Percentiles rank a stretch among this genome's conserved stretches.
Evolutionary conservation across 2,797 vertebrate species (phyloP).

Genomic region (Rhinogobio ventralis): DNA sequence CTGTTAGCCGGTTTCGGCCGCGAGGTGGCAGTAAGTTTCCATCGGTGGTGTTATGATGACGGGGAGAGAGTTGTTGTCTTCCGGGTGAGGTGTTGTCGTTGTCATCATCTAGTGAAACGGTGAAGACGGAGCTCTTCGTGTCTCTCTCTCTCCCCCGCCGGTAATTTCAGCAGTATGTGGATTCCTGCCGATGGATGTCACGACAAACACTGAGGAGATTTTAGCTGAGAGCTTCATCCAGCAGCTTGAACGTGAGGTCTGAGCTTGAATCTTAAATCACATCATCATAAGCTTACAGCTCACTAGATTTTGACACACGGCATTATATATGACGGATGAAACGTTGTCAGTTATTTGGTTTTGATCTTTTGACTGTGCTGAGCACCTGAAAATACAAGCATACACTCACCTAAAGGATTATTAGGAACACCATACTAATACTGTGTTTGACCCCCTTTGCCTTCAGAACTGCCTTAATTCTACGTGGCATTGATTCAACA

Average conservation of each 20-base stretch:
- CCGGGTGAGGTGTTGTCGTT: slow-evolving; percentile 11
- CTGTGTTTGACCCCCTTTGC: too few relatives aligned
- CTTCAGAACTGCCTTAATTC: too few relatives aligned
- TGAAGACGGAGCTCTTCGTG: neutral
- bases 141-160: neutral
- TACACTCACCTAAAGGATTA: too few relatives aligned
- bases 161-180: slow-evolving; percentile 11
- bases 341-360: neutral
- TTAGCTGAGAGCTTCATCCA: slow-evolving; percentile 1
- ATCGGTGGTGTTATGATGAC: neutral
- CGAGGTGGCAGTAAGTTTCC: neutral
- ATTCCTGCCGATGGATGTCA: neutral
- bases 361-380: neutral
- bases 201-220: slow-evolving; percentile 11
- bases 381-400: neutral
- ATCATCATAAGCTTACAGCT: too few relatives aligned
- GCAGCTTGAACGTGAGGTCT: slow-evolving; percentile 8
- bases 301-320: neutral
- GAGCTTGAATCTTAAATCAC: neutral
- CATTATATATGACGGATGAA: neutral
- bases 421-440: too few relatives aligned
- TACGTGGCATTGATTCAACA: too few relatives aligned
- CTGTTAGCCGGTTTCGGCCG: neutral
- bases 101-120: neutral
- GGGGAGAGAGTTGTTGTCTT: neutral